Percentiles rank a stretch among this genome's conserved stretches.
Evolutionary conservation across 2,113 vertebrate genomes (phyloP).

Genomic region (Lophotis ruficrista): DNA sequence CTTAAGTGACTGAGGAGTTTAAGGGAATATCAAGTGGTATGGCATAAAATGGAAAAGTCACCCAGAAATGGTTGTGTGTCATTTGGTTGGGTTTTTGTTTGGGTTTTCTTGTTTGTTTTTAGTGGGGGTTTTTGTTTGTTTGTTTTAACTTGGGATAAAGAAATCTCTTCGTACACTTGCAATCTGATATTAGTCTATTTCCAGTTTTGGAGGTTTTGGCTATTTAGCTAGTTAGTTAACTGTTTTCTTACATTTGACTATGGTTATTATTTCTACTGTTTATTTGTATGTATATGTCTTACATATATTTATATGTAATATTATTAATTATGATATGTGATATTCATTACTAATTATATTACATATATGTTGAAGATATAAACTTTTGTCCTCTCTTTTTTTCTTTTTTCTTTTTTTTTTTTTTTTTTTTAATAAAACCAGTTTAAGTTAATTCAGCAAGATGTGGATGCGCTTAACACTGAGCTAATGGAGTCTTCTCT

Average conservation of each 20-base stretch:
- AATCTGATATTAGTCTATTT: background rate
- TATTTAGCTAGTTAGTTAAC: background rate
- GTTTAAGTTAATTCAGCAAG: slow-evolving; percentile 85
- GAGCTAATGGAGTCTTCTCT: slow-evolving; percentile 88
- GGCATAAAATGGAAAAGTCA: background rate
- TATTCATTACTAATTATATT: background rate
- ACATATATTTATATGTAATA: background rate
- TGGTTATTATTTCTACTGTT: background rate
- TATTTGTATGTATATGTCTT: background rate
- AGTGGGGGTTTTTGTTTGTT: background rate
- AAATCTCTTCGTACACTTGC: background rate
- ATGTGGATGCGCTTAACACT: slow-evolving; percentile 84
- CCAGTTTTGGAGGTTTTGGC: background rate
- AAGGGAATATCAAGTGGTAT: background rate
- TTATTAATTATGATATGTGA: too few relatives aligned
- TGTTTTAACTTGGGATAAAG: background rate
- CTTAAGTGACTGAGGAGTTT: background rate
- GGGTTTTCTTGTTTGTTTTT: too few relatives aligned
- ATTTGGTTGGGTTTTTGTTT: background rate
- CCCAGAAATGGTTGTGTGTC: background rate
- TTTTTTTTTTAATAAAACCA: slow-evolving; percentile 44
- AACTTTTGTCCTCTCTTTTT: background rate
- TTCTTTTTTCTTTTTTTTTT: background rate
- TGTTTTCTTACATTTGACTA: background rate
- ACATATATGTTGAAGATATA: background rate